Evolutionary conservation across 2,797 vertebrate genomes (phyloP), one percentile per base, ranked within the genome.

Genomic region (Sorex maritimensis): DNA sequence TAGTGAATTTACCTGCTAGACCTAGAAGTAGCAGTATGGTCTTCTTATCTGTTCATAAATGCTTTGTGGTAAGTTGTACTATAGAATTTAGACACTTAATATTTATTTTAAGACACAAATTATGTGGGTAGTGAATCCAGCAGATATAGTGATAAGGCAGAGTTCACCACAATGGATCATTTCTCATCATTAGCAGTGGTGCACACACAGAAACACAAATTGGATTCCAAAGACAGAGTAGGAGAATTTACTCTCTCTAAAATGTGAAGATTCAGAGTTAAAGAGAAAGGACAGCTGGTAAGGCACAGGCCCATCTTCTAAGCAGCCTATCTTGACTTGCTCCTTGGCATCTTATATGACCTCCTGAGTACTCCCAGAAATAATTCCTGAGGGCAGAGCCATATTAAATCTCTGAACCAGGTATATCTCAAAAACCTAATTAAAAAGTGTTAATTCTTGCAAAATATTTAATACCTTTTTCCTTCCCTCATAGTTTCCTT

Each of bases 101-200:
- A 86, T 23, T 73, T 93, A 77, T 19, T 92, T 88, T 63, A 87
- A 89, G 78, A 86, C 77, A 73, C 5, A 55, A 90, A 82, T 73
- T 61, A 65, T 71, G 65, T 61, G 58, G 21, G 58, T 23, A 61
- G 21, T 21, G 58, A 61, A 68, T 67, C 6, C 58, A 84, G 14
- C 24, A 38, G 58, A 88, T 92, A 65, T 52, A 19, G 23, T 44
- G 52, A 72, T 24, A 44, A 74, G 12, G 81, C 69, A 30, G 17
- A 79, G 34, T 23, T 41, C 41, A n/a, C 19, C 81, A 52, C 34
- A 55, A 69, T 79, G 69, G 5, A 71, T 3, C 6, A 2, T 2
- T 91, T 68, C 6, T 26, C 49, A 80, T 21, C 6, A 55, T 12
- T 10, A 55, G 3, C 61, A 34, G 28, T 12, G 34, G 17, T 26